Base-by-base conservation (phyloP, 2,113 vertebrate species). In the Sturnira hondurensis region DNA sequence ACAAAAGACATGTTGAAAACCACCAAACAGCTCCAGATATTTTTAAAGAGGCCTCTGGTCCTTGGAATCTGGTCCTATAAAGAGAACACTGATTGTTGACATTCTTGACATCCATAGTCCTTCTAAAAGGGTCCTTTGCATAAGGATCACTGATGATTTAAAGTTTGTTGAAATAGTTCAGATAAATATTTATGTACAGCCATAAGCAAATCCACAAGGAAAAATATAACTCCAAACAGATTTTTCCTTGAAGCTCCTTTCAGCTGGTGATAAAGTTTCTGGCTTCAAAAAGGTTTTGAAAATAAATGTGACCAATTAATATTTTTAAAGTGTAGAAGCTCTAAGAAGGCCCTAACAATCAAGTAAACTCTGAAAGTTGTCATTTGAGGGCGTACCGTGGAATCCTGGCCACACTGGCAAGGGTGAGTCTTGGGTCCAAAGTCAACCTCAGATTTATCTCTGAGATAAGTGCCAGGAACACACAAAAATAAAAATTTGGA, bases 201-300 rank as follows among this genome's bases (percentile, higher is more conserved):
- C 78, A 97, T 96, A 96, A 96, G 95, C 91, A 96, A 96, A 95
- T 96, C 93, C 96, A 92, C 89, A 94, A 90, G 95, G 89, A 93
- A 97, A 97, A 97, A 87, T 93, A n/a, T 96, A 98, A 98, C 38
- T 87, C 85, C 93, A 95, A 97, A 92, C 97, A 97, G 93, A 97
- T 95, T 97, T 90, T 95, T 70, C 81, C 90, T 95, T 88, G 90
- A 96, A 95, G 92, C 38, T 78, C 33, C 58, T 86, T 97, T 96
- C 81, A 96, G 88, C 81, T 95, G 90, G 54, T 96, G 96, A 97
- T 97, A 96, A 93, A 67, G 22, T 96, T 85, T 96, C 83, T 86
- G 71, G 82, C 89, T 96, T 97, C 96, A 97, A 95, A 96, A 93
- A 93, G 83, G 83, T 86, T 96, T 96, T 81, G 77, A 96, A 96